Percentiles rank a stretch among this genome's conserved stretches.
phyloP scores from a whole-genome alignment of 2,888 invertebrate genomes.

The Drosophila seclusa region DNA sequence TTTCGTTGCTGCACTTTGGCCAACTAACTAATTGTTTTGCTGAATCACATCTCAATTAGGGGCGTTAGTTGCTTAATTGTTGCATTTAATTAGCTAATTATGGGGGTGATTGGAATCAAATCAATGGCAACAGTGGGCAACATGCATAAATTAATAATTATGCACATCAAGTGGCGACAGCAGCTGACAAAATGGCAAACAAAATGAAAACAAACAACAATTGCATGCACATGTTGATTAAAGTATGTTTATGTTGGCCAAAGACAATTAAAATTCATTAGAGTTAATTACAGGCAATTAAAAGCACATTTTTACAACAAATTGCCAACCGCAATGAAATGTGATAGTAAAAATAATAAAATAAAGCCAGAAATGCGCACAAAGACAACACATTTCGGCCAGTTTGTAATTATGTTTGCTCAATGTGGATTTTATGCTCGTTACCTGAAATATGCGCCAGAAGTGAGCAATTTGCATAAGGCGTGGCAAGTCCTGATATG shows the following conservation, averaged over 20 bases:
- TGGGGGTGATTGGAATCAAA: not conserved
- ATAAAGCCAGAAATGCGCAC: not conserved
- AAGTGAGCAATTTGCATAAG: conserved; percentile 17
- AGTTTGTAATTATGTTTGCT: conserved; percentile 51
- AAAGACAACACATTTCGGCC: conserved; percentile 12
- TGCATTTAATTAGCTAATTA: conserved; percentile 44
- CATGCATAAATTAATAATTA: conserved; percentile 45
- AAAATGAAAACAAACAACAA: conserved; percentile 30
- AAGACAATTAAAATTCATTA: conserved; percentile 72
- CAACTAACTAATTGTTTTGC: conserved; percentile 12
- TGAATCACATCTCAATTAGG: conserved; percentile 36
- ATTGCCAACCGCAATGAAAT: conserved; percentile 49
- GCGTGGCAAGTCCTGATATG: conserved; percentile 7
- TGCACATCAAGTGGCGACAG: conserved; percentile 53
- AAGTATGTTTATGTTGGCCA: conserved; percentile 50
- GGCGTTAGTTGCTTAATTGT: conserved; percentile 35
- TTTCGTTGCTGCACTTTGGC: not conserved
- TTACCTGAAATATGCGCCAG: conserved; percentile 15
- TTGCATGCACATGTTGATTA: conserved; percentile 53
- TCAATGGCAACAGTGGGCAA: conserved; percentile 1
- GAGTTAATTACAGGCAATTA: conserved; percentile 73
- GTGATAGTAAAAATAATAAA: conserved; percentile 2
- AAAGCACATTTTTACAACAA: conserved; percentile 73
- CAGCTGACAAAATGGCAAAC: conserved; percentile 45
- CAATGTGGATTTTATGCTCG: conserved; percentile 40